phyloP scores from a whole-genome alignment of 2,797 vertebrate genomes.

The Petrocephalus schoutedeni region DNA sequence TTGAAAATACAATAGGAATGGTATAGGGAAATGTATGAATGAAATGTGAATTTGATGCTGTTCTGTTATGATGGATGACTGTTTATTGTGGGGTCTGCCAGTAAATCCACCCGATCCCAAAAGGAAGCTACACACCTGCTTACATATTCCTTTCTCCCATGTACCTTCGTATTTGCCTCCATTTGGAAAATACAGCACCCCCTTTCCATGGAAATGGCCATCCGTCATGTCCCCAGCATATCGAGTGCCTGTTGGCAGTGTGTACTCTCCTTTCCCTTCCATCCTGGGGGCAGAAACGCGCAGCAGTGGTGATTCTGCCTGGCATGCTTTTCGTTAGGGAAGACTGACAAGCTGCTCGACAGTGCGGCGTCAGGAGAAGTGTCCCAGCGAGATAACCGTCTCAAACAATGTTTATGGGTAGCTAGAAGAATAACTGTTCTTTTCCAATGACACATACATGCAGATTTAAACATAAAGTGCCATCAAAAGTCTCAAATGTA shows the following conservation, averaged over 20 bases:
- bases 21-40: neutral
- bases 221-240: slow-evolving; percentile 80
- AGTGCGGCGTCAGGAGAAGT: neutral
- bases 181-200: slow-evolving; percentile 71
- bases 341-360: neutral
- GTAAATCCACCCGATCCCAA: neutral
- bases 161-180: slow-evolving; percentile 72
- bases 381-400: neutral
- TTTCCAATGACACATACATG: neutral
- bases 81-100: neutral
- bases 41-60: neutral
- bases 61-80: neutral
- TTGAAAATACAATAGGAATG: neutral
- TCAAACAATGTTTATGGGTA: neutral
- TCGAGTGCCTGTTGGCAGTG: slow-evolving; percentile 69
- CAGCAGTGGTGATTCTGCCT: neutral
- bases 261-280: slow-evolving; percentile 77
- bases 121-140: slow-evolving; percentile 63
- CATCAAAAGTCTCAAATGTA: neutral
- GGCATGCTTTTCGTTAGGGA: neutral
- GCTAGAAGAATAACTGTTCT: neutral
- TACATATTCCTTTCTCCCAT: slow-evolving; percentile 74
- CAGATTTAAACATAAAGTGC: neutral
- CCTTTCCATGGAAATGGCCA: slow-evolving; percentile 87
- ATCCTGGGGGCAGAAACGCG: slow-evolving; percentile 60